Percentiles rank a stretch among this genome's conserved stretches.
phyloP scores from a whole-genome alignment of 2,888 invertebrate genomes.

The Lasioglossum lativentre region DNA sequence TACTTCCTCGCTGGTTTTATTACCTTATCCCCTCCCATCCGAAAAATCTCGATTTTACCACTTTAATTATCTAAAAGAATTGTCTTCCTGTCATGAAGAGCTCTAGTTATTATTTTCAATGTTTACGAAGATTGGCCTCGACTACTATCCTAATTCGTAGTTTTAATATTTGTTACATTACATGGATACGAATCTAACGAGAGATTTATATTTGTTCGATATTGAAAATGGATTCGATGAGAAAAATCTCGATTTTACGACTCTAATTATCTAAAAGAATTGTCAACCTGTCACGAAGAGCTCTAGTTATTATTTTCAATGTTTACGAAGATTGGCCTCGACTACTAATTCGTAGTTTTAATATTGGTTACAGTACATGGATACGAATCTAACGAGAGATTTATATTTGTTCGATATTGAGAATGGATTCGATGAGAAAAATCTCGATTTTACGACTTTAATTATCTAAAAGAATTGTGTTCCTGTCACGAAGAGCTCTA shows the following conservation, averaged over 20 bases:
- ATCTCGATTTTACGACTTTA: neutral
- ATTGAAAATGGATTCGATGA: constrained; percentile 34
- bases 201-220: constrained; percentile 48
- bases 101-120: no score
- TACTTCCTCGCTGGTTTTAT: neutral
- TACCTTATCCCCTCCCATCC: neutral
- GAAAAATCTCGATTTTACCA: neutral
- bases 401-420: constrained; percentile 43
- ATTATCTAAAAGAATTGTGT: neutral
- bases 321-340: no score
- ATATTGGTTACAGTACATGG: no score
- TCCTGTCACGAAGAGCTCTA: neutral
- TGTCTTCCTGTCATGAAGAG: neutral
- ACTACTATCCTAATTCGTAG: no score
- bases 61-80: neutral
- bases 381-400: constrained; percentile 18
- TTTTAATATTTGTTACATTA: no score
- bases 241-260: constrained; percentile 14
- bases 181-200: neutral
- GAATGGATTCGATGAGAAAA: no score
- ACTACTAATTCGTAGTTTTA: no score
- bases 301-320: no score
- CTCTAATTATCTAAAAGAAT: neutral
- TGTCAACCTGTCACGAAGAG: neutral
- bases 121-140: no score